Evolutionary conservation across 2,113 vertebrate genomes (phyloP), one percentile per base, ranked within the genome.

Genomic region (Andinoacara biseriatus): DNA sequence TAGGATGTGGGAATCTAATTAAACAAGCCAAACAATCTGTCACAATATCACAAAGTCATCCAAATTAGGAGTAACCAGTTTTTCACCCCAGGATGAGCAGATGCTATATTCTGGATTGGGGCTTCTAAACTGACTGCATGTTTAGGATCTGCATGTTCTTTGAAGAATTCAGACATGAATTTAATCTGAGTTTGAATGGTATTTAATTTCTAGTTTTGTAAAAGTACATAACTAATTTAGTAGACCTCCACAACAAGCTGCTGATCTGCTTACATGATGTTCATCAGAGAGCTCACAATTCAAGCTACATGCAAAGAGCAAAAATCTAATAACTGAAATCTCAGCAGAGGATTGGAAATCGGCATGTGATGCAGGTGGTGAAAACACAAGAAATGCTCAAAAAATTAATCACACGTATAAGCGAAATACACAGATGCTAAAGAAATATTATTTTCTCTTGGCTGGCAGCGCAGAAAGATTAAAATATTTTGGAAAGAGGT

Each of bases 11-110:
- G 65, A 69, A 31, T 31, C 49, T 31, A 29, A 29, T 49, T 72
- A 52, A 72, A 72, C 52, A 24, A n/a, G 40, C 17, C 24, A 72
- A 72, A 72, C 24, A 52, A 72, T 72, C 65, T 13, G 43, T 52
- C 43, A 72, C 24, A 72, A 72, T 72, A 52, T 72, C 43, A 69
- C 43, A 69, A 69, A 49, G 29, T 69, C 15, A 20, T 26, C 43
- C 65, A 69, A 49, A 72, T 72, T 31, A 72, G 43, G 43, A 43
- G 2, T 72, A 72, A 49, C 3, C 65, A 52, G 24, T n/a, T 72
- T 72, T 72, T 72, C 43, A 20, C 24, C 24, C 5, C 24, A 31
- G 43, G 24, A 52, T 31, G 24, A 72, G 29, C 65, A 31, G 43
- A 72, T 72, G 43, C 65, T 52, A 52, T 24, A 72, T 31, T 72